Conservation (phyloP, 2,888 invertebrate species). For the Drosophila putrida region DNA sequence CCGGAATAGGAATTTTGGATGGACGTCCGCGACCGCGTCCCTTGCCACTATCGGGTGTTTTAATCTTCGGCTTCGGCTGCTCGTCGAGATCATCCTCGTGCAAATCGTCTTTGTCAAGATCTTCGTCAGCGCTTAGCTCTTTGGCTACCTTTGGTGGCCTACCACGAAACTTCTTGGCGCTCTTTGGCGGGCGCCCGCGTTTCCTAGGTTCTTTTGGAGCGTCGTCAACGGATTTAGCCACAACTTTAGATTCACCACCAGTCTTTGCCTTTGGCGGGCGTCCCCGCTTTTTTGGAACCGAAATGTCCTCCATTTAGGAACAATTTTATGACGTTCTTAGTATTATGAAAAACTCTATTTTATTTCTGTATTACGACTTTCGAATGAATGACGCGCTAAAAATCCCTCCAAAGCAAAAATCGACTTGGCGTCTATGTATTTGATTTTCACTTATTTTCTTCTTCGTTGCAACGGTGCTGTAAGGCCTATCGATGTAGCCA, state of each 20-base stretch:
- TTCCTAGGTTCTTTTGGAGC: neutral
- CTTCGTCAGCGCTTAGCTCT: neutral
- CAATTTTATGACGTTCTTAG: neutral
- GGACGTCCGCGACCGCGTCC: conserved; percentile 7
- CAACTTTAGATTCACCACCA: neutral
- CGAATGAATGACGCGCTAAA: neutral
- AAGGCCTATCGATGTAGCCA: neutral
- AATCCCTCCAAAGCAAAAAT: conserved; percentile 10
- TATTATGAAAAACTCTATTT: neutral
- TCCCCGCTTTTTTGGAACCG: conserved; percentile 8
- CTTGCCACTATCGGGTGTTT: neutral
- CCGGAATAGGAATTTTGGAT: neutral
- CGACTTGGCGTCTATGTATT: conserved; percentile 6
- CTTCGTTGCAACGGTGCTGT: neutral
- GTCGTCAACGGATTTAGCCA: neutral
- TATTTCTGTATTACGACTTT: conserved; percentile 1
- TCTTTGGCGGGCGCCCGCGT: conserved; percentile 3
- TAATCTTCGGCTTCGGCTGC: neutral
- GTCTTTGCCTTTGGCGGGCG: conserved; percentile 6
- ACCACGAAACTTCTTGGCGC: neutral
- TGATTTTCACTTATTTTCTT: conserved; percentile 4
- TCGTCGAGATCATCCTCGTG: neutral
- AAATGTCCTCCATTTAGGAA: conserved; percentile 3
- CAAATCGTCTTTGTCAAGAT: neutral
- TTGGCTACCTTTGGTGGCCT: conserved; percentile 1